A percentile compares a stretch with the other conserved stretches of the same genome.
phyloP scores from a whole-genome alignment of 2,797 vertebrate species.

The Xyrichtys novacula region DNA sequence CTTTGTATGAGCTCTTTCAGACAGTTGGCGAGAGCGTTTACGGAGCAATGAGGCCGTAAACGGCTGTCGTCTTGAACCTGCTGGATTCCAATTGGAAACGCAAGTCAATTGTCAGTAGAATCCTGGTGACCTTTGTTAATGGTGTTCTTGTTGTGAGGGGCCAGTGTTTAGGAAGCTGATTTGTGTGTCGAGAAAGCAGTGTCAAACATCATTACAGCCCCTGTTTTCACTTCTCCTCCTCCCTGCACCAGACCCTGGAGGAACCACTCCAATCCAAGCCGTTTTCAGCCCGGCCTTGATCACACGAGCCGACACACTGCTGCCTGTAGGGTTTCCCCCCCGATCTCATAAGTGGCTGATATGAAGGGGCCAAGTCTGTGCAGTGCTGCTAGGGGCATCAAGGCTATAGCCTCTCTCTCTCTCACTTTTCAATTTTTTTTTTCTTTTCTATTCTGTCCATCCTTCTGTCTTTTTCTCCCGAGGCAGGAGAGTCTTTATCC shows the following conservation, averaged over 20 bases:
- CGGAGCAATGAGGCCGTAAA: slow-evolving; percentile 25
- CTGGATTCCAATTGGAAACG: slow-evolving; percentile 51
- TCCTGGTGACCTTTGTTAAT: slow-evolving; percentile 47
- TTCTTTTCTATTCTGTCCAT: slow-evolving; percentile 37
- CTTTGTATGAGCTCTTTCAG: slow-evolving; percentile 27
- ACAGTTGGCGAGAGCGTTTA: slow-evolving; percentile 35
- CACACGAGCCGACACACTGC: slow-evolving; percentile 40
- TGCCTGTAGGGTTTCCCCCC: slow-evolving; percentile 50
- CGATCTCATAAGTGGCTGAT: slow-evolving; percentile 62
- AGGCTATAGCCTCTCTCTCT: slow-evolving; percentile 49
- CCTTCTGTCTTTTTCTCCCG: slow-evolving; percentile 49
- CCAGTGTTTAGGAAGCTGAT: slow-evolving; percentile 47
- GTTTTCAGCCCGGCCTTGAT: slow-evolving; percentile 59
- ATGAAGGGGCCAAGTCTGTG: slow-evolving; percentile 52
- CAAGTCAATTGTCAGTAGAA: slow-evolving; percentile 38
- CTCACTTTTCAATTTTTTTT: slow-evolving; percentile 44
- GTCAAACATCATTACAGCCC: slow-evolving; percentile 52
- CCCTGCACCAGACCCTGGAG: slow-evolving; percentile 28
- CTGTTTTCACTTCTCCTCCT: slow-evolving; percentile 12
- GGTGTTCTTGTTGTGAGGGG: slow-evolving; percentile 26
- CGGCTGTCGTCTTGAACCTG: slow-evolving; percentile 40
- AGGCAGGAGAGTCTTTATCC: slow-evolving; percentile 65
- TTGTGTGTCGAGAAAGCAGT: slow-evolving; percentile 33
- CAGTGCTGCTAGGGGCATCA: slow-evolving; percentile 59
- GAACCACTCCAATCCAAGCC: slow-evolving; percentile 31